Evolutionary conservation across 2,113 vertebrate genomes (phyloP).

Genomic region (Lepisosteus osseus): DNA sequence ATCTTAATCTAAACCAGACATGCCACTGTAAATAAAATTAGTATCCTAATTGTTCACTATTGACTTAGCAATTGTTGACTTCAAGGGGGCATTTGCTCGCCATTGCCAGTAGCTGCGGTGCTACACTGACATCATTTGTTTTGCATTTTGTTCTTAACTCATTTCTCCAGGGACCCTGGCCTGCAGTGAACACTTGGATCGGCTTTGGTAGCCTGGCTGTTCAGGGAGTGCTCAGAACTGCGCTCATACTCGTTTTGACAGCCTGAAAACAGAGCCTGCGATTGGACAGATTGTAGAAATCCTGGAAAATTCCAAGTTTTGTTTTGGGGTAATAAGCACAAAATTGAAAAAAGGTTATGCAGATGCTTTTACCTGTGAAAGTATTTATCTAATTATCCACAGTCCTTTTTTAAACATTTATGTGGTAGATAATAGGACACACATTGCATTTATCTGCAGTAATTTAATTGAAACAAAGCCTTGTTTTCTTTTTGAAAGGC

Average conservation of each 20-base stretch:
- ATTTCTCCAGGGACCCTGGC: slow-evolving; percentile 4
- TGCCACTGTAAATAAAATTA: slow-evolving; percentile 30
- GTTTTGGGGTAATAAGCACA: neutral
- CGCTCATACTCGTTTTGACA: neutral
- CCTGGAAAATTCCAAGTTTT: neutral
- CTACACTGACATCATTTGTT: slow-evolving; percentile 13
- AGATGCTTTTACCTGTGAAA: too few relatives aligned
- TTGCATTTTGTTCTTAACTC: slow-evolving; percentile 6
- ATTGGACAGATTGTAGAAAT: neutral
- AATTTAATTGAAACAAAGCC: too few relatives aligned
- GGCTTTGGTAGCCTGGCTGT: too few relatives aligned
- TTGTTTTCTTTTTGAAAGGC: too few relatives aligned
- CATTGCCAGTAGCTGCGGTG: slow-evolving; percentile 6
- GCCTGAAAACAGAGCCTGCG: neutral
- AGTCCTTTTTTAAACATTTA: neutral
- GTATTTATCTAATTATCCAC: too few relatives aligned
- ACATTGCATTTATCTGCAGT: too few relatives aligned
- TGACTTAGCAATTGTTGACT: slow-evolving; percentile 2
- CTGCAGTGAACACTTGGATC: slow-evolving; percentile 4
- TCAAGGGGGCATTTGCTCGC: neutral
- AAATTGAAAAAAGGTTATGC: neutral
- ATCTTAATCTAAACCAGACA: slow-evolving; percentile 30
- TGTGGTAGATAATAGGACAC: too few relatives aligned
- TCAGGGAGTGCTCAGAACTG: slow-evolving; percentile 5
- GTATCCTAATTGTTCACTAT: slow-evolving; percentile 10